Evolutionary conservation across 2,888 invertebrate genomes (phyloP), one percentile per base, ranked within the genome.

Genomic region (Balanococcus diminutus): DNA sequence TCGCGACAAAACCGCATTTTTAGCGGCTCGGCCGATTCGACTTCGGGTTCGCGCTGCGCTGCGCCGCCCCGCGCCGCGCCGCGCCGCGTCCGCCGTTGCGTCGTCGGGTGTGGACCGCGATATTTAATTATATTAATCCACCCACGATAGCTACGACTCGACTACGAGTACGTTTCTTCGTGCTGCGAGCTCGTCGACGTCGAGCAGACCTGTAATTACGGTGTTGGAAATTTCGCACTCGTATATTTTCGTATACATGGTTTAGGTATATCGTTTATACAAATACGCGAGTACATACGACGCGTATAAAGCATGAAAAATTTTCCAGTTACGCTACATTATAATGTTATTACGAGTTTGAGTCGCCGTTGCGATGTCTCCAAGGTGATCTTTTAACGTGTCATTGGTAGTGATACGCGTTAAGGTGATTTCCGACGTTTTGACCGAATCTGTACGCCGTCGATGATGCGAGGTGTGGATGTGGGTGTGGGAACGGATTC

Each of bases 61-160:
- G 46, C 46, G 56, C 19, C 56, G 56, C 5, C 6, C n/a, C n/a
- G n/a, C n/a, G n/a, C n/a, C 36, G 36, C 8, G 36, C 46, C 46
- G 14, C 2, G 46, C 46, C n/a, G 46, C 46, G 56, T 22, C 19
- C 56, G 56, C 5, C 6, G 22, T 9, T 11, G 19, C 56, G 1
- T 19, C 6, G 56, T 56, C 56, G 56, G 56, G 56, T 56, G 56
- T 56, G 56, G 56, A 56, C 56, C 19, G n/a, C 56, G 42, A 42
- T 42, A 42, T 56, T 56, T 56, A 56, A 56, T 56, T 56, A 56
- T 56, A 56, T 56, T 56, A 56, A 56, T 56, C 56, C 56, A 56
- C 56, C 56, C 56, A 56, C 56, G 42, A 42, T 42, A 42, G 14
- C 2, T 42, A 16, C 42, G 42, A 16, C 42, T 42, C 42, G 14